These are phyloP conservation scores for Cheilinus undulatus DNA, from an alignment of 2,113 vertebrate species.

Conservation along the genomic window DNA sequence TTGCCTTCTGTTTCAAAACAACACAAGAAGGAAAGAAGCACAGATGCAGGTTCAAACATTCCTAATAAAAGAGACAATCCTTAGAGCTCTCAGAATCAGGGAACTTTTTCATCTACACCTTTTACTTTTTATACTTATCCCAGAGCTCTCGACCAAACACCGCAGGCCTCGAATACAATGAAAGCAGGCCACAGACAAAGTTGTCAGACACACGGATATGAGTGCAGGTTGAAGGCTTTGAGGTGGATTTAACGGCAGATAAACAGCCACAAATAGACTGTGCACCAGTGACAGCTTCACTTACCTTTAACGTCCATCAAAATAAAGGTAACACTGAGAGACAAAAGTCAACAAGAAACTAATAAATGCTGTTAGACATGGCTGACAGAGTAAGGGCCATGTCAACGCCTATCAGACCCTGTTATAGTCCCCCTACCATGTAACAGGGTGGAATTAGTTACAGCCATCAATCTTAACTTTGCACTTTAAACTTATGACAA, in stretches of 20 bases:
- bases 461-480: conserved; percentile 32
- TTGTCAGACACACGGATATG: conserved; percentile 42
- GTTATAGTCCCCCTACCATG: conserved; percentile 40
- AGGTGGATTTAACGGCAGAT: conserved; percentile 42
- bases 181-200: conserved; percentile 67
- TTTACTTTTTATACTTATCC: conserved; percentile 34
- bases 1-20: conserved; percentile 44
- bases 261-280: conserved; percentile 52
- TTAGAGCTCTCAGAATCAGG: conserved; percentile 13
- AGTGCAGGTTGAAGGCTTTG: conserved; percentile 27
- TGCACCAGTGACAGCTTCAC: conserved; percentile 66
- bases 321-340: conserved; percentile 64
- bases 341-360: conserved; percentile 74
- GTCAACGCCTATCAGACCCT: conserved; percentile 49
- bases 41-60: conserved; percentile 8
- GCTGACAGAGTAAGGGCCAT: conserved; percentile 59
- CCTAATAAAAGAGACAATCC: not conserved
- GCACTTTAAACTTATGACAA: not conserved
- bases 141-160: conserved; percentile 34
- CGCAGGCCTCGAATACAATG: conserved; percentile 34
- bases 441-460: conserved; percentile 37
- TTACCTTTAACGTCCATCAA: conserved; percentile 68
- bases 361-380: conserved; percentile 70
- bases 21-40: not conserved
- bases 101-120: conserved; percentile 34